phyloP scores from a whole-genome alignment of 2,797 vertebrate genomes.

The Xiphophorus birchmanni region DNA sequence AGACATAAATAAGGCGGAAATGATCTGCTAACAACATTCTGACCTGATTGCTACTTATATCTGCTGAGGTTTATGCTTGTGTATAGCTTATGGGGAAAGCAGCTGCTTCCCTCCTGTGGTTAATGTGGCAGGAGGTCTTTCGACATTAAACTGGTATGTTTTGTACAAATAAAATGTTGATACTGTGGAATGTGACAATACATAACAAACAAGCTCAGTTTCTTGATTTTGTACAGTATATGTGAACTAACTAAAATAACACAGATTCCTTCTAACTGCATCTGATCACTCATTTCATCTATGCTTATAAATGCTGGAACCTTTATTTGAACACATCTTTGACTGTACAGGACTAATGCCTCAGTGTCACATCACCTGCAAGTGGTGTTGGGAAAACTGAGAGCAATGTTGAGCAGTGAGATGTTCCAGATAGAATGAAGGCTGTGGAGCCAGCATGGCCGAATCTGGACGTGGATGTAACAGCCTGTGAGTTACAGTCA shows the following conservation, averaged over 20 bases:
- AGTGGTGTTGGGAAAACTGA: conserved; percentile 76
- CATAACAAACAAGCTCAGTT: not conserved
- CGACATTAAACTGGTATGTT: conserved; percentile 9
- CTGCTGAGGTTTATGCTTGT: conserved; percentile 9
- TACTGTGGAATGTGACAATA: conserved; percentile 5
- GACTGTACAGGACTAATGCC: not conserved
- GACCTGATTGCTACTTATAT: conserved; percentile 22
- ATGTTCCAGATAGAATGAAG: conserved; percentile 62
- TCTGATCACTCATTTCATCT: not conserved
- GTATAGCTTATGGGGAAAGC: conserved; percentile 10
- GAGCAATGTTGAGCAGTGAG: conserved; percentile 64
- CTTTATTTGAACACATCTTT: not conserved
- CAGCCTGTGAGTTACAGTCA: conserved; percentile 86
- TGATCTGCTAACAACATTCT: conserved; percentile 21
- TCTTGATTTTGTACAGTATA: not conserved
- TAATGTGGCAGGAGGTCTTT: conserved; percentile 8
- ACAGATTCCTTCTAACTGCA: not conserved
- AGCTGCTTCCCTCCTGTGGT: conserved; percentile 33
- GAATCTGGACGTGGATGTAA: conserved; percentile 82
- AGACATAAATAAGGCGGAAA: conserved; percentile 13
- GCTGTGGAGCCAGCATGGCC: conserved; percentile 78
- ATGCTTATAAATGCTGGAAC: not conserved
- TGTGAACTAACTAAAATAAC: not conserved
- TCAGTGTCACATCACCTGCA: conserved; percentile 72
- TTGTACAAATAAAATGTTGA: conserved; percentile 17